These are phyloP conservation scores for Morinoia aosen DNA, from an alignment of 2,888 invertebrate genomes.

Conservation along the genomic window DNA sequence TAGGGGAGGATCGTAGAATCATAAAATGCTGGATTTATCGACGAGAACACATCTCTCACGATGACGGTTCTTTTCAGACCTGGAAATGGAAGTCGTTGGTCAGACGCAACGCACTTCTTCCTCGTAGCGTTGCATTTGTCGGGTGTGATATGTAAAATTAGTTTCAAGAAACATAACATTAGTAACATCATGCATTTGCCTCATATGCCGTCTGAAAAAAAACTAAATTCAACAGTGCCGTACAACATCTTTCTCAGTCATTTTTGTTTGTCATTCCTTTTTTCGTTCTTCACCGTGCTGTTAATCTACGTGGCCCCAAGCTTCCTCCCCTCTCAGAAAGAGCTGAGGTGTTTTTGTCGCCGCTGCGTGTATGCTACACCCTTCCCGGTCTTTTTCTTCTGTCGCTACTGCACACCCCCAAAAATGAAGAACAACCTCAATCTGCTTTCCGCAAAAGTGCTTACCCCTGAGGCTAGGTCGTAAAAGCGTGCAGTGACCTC, in stretches of 20 bases:
- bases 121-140: no score
- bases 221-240: not conserved
- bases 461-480: not conserved
- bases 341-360: not conserved
- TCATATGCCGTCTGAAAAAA: not conserved
- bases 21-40: no score
- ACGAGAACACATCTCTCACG: no score
- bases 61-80: no score
- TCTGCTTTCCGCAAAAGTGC: conserved; percentile 24
- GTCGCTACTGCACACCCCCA: not conserved
- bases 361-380: no score
- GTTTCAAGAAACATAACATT: no score
- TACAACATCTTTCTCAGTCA: not conserved
- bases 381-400: no score
- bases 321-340: not conserved
- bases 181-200: no score
- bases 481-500: not conserved
- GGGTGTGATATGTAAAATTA: no score
- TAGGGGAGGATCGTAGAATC: no score
- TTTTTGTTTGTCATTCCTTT: not conserved
- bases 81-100: no score
- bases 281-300: not conserved
- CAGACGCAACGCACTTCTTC: no score
- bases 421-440: not conserved
- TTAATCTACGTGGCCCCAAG: not conserved